Evolutionary conservation across 2,113 vertebrate genomes (phyloP).

Genomic region (Epinephelus cyanopodus): DNA sequence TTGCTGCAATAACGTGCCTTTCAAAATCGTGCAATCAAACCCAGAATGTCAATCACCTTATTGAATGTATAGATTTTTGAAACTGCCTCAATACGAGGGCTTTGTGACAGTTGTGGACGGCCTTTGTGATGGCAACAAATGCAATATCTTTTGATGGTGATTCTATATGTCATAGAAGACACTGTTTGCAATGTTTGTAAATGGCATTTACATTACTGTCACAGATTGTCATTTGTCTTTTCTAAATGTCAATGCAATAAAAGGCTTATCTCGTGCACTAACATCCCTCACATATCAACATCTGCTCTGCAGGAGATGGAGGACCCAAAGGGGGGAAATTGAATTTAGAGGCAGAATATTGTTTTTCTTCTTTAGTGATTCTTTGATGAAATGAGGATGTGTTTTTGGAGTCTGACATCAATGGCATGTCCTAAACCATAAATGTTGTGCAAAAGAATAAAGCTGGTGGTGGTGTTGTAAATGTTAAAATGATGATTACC

Average conservation of each 20-base stretch:
- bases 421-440: neutral
- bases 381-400: slow-evolving; percentile 5
- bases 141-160: slow-evolving; percentile 23
- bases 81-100: neutral
- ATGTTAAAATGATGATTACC: slow-evolving; percentile 3
- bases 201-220: slow-evolving; percentile 58
- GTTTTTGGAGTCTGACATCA: slow-evolving; percentile 5
- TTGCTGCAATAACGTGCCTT: neutral
- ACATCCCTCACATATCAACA: slow-evolving; percentile 49
- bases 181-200: slow-evolving; percentile 49
- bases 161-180: slow-evolving; percentile 23
- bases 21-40: neutral
- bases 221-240: slow-evolving; percentile 59
- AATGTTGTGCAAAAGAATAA: slow-evolving; percentile 1
- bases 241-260: slow-evolving; percentile 70
- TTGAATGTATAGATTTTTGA: neutral
- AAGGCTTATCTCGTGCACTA: slow-evolving; percentile 55
- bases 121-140: slow-evolving; percentile 31
- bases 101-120: slow-evolving; percentile 7
- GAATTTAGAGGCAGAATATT: neutral
- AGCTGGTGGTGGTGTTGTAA: neutral
- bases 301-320: slow-evolving; percentile 35
- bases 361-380: neutral
- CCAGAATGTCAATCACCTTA: neutral
- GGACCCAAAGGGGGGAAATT: neutral